Evolutionary conservation across 1,140 invertebrate species (phyloP).

Genomic region (Hermetia illucens): DNA sequence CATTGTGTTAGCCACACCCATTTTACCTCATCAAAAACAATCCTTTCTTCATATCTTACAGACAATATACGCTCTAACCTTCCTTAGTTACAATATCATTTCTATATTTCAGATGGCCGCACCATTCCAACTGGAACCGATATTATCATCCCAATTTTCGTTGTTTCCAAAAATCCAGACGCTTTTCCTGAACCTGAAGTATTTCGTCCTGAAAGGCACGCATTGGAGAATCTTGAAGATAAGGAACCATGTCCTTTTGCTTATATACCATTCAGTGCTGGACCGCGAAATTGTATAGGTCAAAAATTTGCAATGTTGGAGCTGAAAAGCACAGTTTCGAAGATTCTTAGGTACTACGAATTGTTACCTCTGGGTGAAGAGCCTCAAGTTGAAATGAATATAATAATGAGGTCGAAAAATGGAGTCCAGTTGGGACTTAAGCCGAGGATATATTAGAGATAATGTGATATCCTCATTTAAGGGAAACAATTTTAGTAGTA

Average conservation of each 20-base stretch:
- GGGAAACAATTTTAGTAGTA: too few species aligned
- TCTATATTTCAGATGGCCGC: too few species aligned
- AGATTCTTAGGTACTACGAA: slow-evolving; percentile 20
- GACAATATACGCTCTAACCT: too few species aligned
- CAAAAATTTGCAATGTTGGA: slow-evolving; percentile 26
- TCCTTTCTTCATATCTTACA: too few species aligned
- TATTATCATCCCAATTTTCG: slow-evolving; percentile 13
- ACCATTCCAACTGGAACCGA: slow-evolving; percentile 19
- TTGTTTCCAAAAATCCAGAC: slow-evolving; percentile 15
- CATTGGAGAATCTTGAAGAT: slow-evolving; percentile 18
- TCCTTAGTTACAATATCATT: too few species aligned
- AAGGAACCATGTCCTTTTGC: slow-evolving; percentile 30
- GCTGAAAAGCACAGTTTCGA: slow-evolving; percentile 24
- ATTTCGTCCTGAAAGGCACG: slow-evolving; percentile 51
- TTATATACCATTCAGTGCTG: slow-evolving; percentile 56
- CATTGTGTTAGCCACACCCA: too few species aligned
- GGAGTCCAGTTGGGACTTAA: too few species aligned
- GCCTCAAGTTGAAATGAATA: too few species aligned
- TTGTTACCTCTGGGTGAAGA: slow-evolving; percentile 31
- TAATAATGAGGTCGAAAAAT: too few species aligned
- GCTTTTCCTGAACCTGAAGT: slow-evolving; percentile 11
- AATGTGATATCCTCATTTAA: too few species aligned
- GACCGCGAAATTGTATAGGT: slow-evolving; percentile 55
- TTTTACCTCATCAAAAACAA: too few species aligned
- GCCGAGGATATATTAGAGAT: too few species aligned